Conservation (phyloP, 2,113 vertebrate genomes). For the Melanerpes aurifrons region DNA sequence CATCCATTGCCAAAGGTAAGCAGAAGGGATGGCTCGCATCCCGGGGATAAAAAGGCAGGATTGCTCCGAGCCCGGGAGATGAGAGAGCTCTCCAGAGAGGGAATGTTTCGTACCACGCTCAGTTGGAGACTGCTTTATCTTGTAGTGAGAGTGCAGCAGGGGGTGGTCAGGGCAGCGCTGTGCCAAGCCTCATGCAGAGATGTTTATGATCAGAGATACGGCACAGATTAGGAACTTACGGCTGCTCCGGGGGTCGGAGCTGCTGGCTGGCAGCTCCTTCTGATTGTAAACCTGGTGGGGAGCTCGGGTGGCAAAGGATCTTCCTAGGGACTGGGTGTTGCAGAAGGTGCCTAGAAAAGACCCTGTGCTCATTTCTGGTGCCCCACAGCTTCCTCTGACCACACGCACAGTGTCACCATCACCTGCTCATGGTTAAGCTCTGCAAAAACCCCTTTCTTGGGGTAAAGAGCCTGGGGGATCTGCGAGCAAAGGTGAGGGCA, state of each 20-base stretch:
- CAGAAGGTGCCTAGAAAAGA: neutral
- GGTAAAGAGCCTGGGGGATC: neutral
- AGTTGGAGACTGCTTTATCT: slow-evolving; percentile 5
- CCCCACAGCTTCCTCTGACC: neutral
- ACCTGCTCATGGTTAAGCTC: neutral
- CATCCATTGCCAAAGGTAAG: neutral
- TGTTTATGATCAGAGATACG: neutral
- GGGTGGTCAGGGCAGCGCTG: rapidly evolving
- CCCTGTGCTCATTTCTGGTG: neutral
- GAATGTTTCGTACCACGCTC: neutral
- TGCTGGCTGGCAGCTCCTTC: neutral
- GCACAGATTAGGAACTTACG: neutral
- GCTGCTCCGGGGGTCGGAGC: neutral
- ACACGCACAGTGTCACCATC: rapidly evolving
- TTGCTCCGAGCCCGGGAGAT: slow-evolving; percentile 17
- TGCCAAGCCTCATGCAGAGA: neutral
- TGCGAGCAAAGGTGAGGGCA: neutral
- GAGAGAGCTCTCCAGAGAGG: neutral
- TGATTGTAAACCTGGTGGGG: neutral
- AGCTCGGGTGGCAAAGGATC: rapidly evolving
- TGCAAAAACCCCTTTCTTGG: neutral
- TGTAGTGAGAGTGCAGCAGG: neutral
- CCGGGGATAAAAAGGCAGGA: neutral
- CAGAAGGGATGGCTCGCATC: neutral
- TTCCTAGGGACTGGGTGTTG: neutral